phyloP scores from a whole-genome alignment of 1,140 invertebrate species.

The Neodiprion virginianus region DNA sequence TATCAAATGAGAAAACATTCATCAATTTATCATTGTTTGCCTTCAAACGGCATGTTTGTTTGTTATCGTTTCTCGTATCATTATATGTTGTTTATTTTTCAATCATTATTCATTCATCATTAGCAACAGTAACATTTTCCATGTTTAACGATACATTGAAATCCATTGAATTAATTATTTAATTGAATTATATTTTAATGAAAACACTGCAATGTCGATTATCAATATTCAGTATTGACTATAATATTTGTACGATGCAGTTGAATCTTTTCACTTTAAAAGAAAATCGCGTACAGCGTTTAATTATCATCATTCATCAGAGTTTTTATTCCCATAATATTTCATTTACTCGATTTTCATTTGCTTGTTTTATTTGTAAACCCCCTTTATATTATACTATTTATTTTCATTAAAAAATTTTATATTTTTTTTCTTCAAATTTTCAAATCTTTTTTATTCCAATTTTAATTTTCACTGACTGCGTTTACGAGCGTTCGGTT shows the following conservation, averaged over 20 bases:
- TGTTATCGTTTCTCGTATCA: neutral
- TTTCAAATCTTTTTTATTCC: neutral
- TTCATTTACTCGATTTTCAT: neutral
- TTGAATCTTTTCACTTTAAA: neutral
- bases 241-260: slow-evolving; percentile 5
- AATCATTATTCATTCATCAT: neutral
- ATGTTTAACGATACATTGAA: neutral
- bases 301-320: slow-evolving; percentile 3
- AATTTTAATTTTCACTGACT: neutral
- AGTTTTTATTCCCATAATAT: neutral
- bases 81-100: neutral
- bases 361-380: neutral
- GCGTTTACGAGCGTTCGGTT: slow-evolving; percentile 42
- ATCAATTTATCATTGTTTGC: neutral
- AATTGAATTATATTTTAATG: neutral
- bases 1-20: neutral
- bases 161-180: neutral
- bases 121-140: neutral
- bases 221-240: slow-evolving; percentile 5
- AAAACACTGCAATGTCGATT: neutral
- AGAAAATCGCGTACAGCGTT: neutral
- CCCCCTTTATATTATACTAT: neutral
- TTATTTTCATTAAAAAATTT: neutral
- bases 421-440: neutral
- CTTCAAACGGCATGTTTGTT: too few species aligned